Evolutionary conservation across 2,113 vertebrate genomes (phyloP).

Genomic region (Polypterus senegalus): DNA sequence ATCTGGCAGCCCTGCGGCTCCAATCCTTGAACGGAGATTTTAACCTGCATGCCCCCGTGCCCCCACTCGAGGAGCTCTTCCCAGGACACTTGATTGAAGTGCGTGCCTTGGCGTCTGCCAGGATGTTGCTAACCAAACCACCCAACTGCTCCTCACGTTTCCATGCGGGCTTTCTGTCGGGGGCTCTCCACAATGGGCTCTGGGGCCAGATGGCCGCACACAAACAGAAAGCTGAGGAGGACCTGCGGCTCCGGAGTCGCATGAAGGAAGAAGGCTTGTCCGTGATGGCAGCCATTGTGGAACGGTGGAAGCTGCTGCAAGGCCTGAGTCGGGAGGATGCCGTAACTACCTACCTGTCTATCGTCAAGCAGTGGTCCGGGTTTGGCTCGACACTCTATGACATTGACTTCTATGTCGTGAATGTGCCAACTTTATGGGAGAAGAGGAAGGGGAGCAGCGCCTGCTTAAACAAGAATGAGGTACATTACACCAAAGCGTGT

Average conservation of each 20-base stretch:
- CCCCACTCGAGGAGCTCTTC: slow-evolving; percentile 68
- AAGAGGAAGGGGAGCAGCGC: too few species aligned
- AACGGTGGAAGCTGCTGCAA: slow-evolving; percentile 74
- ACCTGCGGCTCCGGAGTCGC: slow-evolving; percentile 51
- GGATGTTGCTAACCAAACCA: slow-evolving; percentile 19
- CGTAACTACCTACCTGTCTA: slow-evolving; percentile 74
- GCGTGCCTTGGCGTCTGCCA: slow-evolving; percentile 44
- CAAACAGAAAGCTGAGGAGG: slow-evolving; percentile 65
- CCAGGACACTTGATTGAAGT: slow-evolving; percentile 46
- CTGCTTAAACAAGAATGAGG: too few species aligned
- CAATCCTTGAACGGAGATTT: slow-evolving; percentile 78
- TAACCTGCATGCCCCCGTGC: slow-evolving; percentile 57
- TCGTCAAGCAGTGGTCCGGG: slow-evolving; percentile 78
- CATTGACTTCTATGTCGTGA: slow-evolving; percentile 75
- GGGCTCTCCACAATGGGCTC: slow-evolving; percentile 41
- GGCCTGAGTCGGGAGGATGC: slow-evolving; percentile 72
- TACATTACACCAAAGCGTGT: neutral
- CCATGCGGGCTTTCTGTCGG: slow-evolving; percentile 56
- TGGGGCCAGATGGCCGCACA: slow-evolving; percentile 59
- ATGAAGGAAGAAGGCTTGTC: slow-evolving; percentile 61
- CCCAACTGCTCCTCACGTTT: slow-evolving; percentile 44
- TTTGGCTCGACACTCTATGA: slow-evolving; percentile 88
- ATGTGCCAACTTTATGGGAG: slow-evolving; percentile 24
- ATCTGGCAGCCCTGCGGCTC: slow-evolving; percentile 70
- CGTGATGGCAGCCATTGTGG: slow-evolving; percentile 64